Evolutionary conservation across 2,113 vertebrate species (phyloP), one percentile per base, ranked within the genome.

Genomic region (Leuciscus idus): DNA sequence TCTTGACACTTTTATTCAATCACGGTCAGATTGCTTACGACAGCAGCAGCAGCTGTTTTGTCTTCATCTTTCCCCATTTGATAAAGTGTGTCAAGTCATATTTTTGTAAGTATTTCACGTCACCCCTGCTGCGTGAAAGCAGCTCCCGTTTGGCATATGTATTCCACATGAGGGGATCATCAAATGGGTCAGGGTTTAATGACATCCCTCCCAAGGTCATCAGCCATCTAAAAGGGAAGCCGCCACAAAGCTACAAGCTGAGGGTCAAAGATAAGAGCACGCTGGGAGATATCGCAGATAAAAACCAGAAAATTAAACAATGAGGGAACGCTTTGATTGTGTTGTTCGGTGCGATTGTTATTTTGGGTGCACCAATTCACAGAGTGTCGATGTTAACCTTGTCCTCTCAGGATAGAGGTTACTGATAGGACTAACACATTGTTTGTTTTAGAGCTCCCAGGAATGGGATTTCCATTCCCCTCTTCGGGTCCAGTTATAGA

Each of bases 1-100:
- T 98, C 98, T 96, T 99, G 98, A 99, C 98, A 99, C 97, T 99
- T 99, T 99, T 99, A 99, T 98, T 99, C 98, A 99, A 99, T 99
- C 98, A 98, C 97, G 95, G 96, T 97, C 97, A 99, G 98, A 99
- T 99, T 99, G 98, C 97, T 99, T 99, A 99, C 97, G 98, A 99
- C 98, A 99, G 98, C 98, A 98, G 96, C 98, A 97, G 98, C 98
- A 98, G 97, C 98, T 99, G 98, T 99, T 99, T 99, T 97, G 98
- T 99, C 98, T 99, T 99, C 98, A 99, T 98, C 98, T 98, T 98
- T 98, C 97, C 98, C 98, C 97, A 98, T 99, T 99, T 99, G 98
- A 99, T 99, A 99, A 99, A 98, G 97, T 96, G 96, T 97, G 98
- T 99, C 98, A 99, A 98, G 97, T 99, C 96, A 97, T 98, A 99